Evolutionary conservation across 2,888 invertebrate species (phyloP), one percentile per base, ranked within the genome.

Genomic region (Drosophila colorata): DNA sequence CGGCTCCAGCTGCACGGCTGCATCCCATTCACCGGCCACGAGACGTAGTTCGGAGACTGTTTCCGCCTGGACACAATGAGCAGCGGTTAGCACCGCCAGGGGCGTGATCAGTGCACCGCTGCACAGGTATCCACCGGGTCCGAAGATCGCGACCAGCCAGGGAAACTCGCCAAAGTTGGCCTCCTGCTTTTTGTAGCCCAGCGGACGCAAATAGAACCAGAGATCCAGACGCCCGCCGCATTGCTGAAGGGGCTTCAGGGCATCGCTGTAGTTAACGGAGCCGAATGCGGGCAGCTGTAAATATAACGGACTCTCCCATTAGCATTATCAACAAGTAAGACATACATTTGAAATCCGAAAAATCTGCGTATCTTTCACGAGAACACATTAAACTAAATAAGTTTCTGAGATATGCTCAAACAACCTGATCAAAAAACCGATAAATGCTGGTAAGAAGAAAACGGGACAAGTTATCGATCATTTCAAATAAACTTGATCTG

Each of bases 21-120:
- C 82, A 72, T 83, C 85, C 80, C 85, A 85, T 43, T 83, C 85
- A 0, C 82, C 82, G 0, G 82, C 82, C 20, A 85, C 68, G 20
- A 77, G 16, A 0, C 60, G 80, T n/a, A 80, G 31, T 6, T 37
- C 40, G 0, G 46, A n/a, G 1, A 35, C 14, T 0, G n/a, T 6
- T 6, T 56, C 14, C n/a, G n/a, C 23, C 6, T 67, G 64, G 3
- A 85, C 67, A 23, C 82, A 83, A 25, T 80, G 73, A 0, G 82
- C 82, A 4, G 85, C 66, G 4, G 82, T 80, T 1, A 83, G 14
- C 7, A 85, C 69, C 1, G 71, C 82, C 9, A 57, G 18, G 0
- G 85, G 71, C 1, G 80, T 64, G 25, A 83, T 67, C 0, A 83
- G 66, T 0, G 65, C 82, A 4, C 82, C 82, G 20, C 82, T 85